These are phyloP conservation scores for Ornithoptera alexandrae DNA, from an alignment of 2,888 invertebrate genomes.

Conservation along the genomic window DNA sequence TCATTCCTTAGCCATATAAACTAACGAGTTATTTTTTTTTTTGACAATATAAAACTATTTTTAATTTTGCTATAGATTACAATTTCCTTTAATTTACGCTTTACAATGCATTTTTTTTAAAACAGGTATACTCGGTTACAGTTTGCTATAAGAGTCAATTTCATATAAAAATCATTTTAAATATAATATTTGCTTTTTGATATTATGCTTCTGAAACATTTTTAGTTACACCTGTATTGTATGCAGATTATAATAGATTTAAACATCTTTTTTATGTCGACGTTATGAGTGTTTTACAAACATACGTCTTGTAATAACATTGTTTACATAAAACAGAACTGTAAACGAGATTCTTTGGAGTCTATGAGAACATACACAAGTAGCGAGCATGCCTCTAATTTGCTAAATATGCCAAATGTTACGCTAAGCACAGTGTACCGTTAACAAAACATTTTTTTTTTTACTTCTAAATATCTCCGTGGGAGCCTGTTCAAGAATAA, in stretches of 20 bases:
- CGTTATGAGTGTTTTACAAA: constrained; percentile 4
- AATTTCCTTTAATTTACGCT: no score
- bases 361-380: constrained; percentile 12
- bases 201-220: no score
- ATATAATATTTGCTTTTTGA: no score
- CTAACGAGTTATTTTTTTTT: neutral
- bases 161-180: no score
- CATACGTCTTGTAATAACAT: constrained; percentile 2
- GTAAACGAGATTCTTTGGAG: constrained; percentile 5
- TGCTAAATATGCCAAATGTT: constrained; percentile 23
- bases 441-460: constrained; percentile 11
- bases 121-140: no score
- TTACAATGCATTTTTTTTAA: no score
- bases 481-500: neutral
- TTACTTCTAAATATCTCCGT: neutral
- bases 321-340: constrained; percentile 8
- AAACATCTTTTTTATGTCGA: neutral
- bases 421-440: constrained; percentile 19
- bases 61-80: neutral
- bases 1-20: neutral
- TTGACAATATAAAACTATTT: neutral
- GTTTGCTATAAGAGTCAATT: no score
- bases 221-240: neutral
- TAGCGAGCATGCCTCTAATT: constrained; percentile 14
- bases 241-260: constrained; percentile 6